These are phyloP conservation scores for Agelaius tricolor DNA, from an alignment of 2,113 vertebrate genomes.

Conservation along the genomic window DNA sequence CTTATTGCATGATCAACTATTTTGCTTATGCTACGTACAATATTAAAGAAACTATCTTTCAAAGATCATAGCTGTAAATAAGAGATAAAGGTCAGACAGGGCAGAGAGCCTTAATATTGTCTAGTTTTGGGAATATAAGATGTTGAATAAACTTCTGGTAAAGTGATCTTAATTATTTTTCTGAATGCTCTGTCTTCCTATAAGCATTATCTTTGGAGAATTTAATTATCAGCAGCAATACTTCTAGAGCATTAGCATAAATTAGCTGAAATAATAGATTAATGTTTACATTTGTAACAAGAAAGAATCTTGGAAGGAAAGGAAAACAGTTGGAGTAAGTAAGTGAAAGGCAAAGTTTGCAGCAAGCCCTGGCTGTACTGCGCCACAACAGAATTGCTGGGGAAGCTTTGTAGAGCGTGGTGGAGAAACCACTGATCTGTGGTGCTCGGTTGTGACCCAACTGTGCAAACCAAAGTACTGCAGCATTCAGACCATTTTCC, in stretches of 20 bases:
- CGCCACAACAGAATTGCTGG: fast-evolving
- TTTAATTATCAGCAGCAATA: neutral
- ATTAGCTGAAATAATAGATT: neutral
- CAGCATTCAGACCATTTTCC: neutral
- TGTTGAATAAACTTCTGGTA: neutral
- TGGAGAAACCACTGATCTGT: fast-evolving
- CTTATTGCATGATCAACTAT: neutral
- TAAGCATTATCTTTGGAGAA: neutral
- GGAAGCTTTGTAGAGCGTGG: neutral
- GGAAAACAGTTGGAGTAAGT: neutral
- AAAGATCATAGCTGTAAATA: neutral
- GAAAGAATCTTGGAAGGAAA: neutral
- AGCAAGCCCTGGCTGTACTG: neutral
- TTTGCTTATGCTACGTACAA: neutral
- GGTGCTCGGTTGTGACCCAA: fast-evolving
- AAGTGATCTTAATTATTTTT: neutral
- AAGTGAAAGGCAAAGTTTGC: neutral
- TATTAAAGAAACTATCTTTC: neutral
- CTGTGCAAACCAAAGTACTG: neutral
- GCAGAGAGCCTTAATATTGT: neutral
- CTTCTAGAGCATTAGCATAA: neutral
- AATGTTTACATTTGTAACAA: neutral
- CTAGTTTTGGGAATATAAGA: neutral
- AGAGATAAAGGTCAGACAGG: neutral
- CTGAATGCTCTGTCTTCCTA: neutral